Base-by-base conservation (phyloP, 2,888 invertebrate genomes). In the Homarus gammarus region DNA sequence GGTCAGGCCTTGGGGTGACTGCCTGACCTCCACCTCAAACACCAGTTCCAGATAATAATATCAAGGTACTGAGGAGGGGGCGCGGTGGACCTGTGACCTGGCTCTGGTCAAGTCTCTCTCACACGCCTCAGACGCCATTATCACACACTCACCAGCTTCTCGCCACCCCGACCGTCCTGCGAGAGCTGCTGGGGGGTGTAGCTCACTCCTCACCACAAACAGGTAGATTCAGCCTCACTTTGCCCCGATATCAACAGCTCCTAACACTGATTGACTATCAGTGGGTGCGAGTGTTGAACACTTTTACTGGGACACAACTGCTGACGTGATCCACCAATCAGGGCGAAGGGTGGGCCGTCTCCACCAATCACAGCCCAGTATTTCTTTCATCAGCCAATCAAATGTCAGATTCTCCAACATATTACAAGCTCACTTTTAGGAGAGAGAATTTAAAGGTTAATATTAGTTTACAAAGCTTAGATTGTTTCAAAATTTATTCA, bases 211-310 rank as follows among this genome's bases (percentile, higher is more conserved):
- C 15, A 15, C 36, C 61, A 36, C 15, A n/a, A 18, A 22, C 51
- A 31, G 56, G 31, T 5, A 22, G n/a, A 31, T 51, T 5, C 18
- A n/a, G 12, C 36, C 33, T 61, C 38, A 36, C 79, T 18, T 38
- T 38, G 61, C 22, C 22, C 15, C 18, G 56, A 31, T 79, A 79
- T 79, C 79, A 56, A 61, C 33, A 79, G 36, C 38, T 61, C 78
- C 33, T 15, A 49, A 70, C 75, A 84, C 22, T 56, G 84, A 84
- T 75, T 84, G 84, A 84, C 84, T 84, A 73, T 84, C 84, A 73
- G 84, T 73, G 73, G 49, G 51, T 49, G 49, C 83, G 40, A 64
- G 40, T 72, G 83, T 83, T 49, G 10, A 36, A 31, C 18, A 36
- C 70, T 70, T 70, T 36, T 70, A 73, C 73, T 73, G 36, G 18